Evolutionary conservation across 2,797 vertebrate species (phyloP), one percentile per base, ranked within the genome.

Genomic region (Chelonia mydas): DNA sequence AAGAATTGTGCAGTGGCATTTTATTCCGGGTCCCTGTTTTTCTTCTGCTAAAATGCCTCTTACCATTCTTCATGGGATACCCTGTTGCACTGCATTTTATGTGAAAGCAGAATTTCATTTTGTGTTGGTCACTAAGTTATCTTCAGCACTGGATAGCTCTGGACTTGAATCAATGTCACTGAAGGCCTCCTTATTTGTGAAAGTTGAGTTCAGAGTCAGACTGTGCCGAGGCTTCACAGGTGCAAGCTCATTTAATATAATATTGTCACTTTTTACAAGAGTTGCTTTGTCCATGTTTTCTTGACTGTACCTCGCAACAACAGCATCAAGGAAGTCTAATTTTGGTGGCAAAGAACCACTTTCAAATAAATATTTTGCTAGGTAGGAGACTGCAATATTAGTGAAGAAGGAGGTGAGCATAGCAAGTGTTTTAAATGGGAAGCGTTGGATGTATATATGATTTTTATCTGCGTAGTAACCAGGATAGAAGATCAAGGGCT

Each of bases 271-370:
- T 97, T 98, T 99, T 94, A 99, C 99, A 89, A 99, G 98, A 50
- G 99, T 99, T 1, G 99, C 99, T 98, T 99, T 99, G 98, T 99
- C 99, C 99, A 99, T 99, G 92, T 99, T 99, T 98, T 99, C 99
- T 23, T 98, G 98, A 68, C 99, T 99, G 98, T 99, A 98, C 95
- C 98, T 99, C 90, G 99, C 99, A 92, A 99, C 98, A 91, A 99
- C 99, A 0, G 99, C 99, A 92, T 99, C 99, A 51, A 99, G 98
- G 84, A 99, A 98, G 98, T 99, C 99, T 90, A 99, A 98, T 95
- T 99, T 99, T 82, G 99, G 99, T 53, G 99, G 98, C 95, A 99
- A 98, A 93, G 95, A 99, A 92, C 99, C 99, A 37, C 99, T 99
- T 97, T 99, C 99, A 95, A 99, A 99, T 77, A 99, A 98, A 92